phyloP scores from a whole-genome alignment of 2,797 vertebrate species.

The Gallinago stenura region DNA sequence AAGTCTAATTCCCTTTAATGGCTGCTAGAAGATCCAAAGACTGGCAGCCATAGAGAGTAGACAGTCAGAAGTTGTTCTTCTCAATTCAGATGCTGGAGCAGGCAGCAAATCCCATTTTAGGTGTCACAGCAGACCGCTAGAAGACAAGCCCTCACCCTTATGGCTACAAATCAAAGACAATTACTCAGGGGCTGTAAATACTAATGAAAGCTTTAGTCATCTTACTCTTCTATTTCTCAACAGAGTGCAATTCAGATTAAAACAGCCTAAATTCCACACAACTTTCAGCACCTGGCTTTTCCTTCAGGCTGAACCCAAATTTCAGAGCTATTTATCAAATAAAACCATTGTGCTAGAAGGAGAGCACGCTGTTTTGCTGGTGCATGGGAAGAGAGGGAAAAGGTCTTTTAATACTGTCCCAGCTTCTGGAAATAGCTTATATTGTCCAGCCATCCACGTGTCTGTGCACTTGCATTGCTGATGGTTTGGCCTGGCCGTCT shows the following conservation, averaged over 20 bases:
- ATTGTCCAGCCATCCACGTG: background rate
- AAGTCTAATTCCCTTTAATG: background rate
- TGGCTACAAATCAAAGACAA: background rate
- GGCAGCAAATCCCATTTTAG: background rate
- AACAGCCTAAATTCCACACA: background rate
- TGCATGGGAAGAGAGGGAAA: background rate
- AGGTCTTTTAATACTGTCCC: background rate
- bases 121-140: background rate
- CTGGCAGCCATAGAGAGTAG: background rate
- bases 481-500: background rate
- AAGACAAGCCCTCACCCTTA: background rate
- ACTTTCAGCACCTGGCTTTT: background rate
- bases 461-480: background rate
- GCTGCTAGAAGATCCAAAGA: background rate
- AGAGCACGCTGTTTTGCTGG: background rate
- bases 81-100: background rate
- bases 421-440: background rate
- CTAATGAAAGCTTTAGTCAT: constrained; percentile 21
- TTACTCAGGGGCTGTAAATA: constrained; percentile 16
- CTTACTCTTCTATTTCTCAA: background rate
- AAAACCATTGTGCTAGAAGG: background rate
- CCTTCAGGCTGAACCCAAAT: background rate
- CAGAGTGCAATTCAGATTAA: background rate
- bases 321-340: background rate
- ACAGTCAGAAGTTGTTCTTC: background rate